Conservation (phyloP, 2,888 invertebrate genomes). For the Lasioglossum vierecki region DNA sequence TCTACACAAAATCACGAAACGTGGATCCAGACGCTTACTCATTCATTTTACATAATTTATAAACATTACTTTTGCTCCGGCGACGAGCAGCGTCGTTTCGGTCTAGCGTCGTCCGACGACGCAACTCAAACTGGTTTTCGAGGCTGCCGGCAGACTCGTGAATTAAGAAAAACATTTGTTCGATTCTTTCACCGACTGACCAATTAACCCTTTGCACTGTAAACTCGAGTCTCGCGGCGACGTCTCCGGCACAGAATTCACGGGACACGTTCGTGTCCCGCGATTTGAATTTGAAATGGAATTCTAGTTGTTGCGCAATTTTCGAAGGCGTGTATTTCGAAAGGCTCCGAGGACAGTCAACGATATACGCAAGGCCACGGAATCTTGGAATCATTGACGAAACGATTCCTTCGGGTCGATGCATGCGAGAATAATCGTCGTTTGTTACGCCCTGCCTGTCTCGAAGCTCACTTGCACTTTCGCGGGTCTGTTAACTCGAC, state of each 20-base stretch:
- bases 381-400: not conserved
- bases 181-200: too few relatives aligned
- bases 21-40: too few relatives aligned
- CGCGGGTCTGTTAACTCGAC: constrained; percentile 50
- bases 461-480: constrained; percentile 55
- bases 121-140: constrained; percentile 48
- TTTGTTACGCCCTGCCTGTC: not conserved
- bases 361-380: not conserved
- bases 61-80: too few relatives aligned
- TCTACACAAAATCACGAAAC: too few relatives aligned
- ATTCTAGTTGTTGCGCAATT: not conserved
- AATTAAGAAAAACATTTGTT: constrained; percentile 14
- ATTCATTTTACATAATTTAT: too few relatives aligned
- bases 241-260: too few relatives aligned
- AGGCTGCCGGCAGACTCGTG: constrained; percentile 14
- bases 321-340: not conserved
- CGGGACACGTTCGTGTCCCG: not conserved
- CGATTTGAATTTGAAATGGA: not conserved
- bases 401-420: not conserved
- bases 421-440: not conserved
- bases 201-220: too few relatives aligned
- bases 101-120: constrained; percentile 26
- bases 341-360: not conserved
- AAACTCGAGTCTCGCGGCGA: too few relatives aligned
- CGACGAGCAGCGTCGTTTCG: too few relatives aligned